Evolutionary conservation across 1,140 invertebrate genomes (phyloP).

Genomic region (Drosophila teissieri): DNA sequence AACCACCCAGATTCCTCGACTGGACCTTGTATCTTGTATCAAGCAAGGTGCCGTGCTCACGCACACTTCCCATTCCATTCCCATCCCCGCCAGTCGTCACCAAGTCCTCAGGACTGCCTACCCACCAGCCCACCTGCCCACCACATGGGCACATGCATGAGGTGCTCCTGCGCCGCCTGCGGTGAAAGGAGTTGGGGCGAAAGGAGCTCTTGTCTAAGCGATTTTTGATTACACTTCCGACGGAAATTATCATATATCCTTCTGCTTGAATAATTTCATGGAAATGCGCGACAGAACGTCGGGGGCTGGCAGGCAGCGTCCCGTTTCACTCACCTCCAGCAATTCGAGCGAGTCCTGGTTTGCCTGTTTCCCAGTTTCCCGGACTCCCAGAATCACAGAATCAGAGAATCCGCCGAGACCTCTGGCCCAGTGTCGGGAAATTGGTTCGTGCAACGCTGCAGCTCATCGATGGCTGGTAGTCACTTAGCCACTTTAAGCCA

Average conservation of each 20-base stretch:
- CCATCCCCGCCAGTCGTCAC: background rate
- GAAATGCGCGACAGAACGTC: conserved; percentile 57
- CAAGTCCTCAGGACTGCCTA: background rate
- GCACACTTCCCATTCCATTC: no score
- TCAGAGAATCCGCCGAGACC: background rate
- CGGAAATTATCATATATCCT: conserved; percentile 85
- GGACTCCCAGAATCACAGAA: background rate
- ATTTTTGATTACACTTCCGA: conserved; percentile 85
- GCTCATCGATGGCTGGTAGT: background rate
- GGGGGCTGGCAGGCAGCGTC: no score
- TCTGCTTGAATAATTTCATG: conserved; percentile 84
- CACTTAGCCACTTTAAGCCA: background rate
- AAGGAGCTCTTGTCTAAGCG: conserved; percentile 75
- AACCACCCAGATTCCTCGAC: conserved; percentile 1
- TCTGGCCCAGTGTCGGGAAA: conserved; percentile 3
- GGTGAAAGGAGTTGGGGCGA: background rate
- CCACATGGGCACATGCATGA: background rate
- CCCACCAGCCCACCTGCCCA: background rate
- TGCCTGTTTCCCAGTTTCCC: background rate
- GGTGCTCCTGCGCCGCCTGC: background rate
- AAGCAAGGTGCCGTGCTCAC: no score
- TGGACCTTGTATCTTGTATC: no score
- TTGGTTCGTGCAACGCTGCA: background rate
- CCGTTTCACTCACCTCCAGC: background rate
- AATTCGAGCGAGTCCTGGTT: background rate